Percentiles rank a stretch among this genome's conserved stretches.
Conservation (phyloP, 2,888 invertebrate genomes). For the Liposcelis brunnea region DNA sequence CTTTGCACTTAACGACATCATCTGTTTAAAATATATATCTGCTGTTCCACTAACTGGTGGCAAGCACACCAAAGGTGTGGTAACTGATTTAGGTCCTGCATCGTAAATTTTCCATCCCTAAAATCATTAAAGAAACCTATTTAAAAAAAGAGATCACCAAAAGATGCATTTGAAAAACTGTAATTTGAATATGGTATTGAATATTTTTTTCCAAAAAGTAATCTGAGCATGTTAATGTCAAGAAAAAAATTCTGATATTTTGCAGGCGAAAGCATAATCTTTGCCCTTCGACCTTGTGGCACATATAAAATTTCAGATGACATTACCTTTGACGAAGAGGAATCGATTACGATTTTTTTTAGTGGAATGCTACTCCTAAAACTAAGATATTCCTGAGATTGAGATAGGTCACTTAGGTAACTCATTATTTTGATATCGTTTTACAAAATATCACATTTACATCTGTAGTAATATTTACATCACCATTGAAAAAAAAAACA, state of each 20-base stretch:
- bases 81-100: slow-evolving; percentile 63
- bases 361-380: slow-evolving; percentile 61
- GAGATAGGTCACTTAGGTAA: slow-evolving; percentile 50
- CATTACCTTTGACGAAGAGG: slow-evolving; percentile 32
- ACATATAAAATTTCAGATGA: too few relatives aligned
- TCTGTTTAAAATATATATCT: slow-evolving; percentile 72
- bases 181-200: not conserved
- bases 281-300: too few relatives aligned
- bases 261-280: too few relatives aligned
- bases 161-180: slow-evolving; percentile 3
- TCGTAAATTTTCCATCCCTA: slow-evolving; percentile 78
- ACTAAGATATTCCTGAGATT: slow-evolving; percentile 59
- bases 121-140: slow-evolving; percentile 16
- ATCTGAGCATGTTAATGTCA: too few relatives aligned
- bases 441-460: not conserved
- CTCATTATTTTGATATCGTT: slow-evolving; percentile 33
- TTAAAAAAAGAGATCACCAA: not conserved
- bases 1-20: slow-evolving; percentile 57
- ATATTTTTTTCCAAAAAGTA: too few relatives aligned
- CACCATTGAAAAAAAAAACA: too few relatives aligned
- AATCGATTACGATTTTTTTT: slow-evolving; percentile 60
- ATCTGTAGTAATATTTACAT: too few relatives aligned
- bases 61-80: slow-evolving; percentile 64
- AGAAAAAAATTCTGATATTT: too few relatives aligned
- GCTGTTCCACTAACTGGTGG: slow-evolving; percentile 81